Evolutionary conservation across 2,888 invertebrate species (phyloP).

Genomic region (Drosophila emarginata): DNA sequence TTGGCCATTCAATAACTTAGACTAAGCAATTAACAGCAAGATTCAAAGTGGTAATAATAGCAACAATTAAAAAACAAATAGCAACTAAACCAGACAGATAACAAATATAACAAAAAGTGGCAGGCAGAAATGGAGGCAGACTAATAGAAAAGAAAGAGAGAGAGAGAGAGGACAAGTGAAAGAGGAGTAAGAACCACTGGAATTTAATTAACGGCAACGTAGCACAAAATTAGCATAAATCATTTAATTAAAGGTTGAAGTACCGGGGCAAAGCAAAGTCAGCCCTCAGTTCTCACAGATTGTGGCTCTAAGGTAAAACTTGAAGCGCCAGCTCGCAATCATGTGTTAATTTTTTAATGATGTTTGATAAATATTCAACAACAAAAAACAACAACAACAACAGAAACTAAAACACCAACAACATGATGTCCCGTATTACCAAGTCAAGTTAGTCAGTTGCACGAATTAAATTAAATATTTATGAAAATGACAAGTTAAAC

Average conservation of each 20-base stretch:
- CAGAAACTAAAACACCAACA: not conserved
- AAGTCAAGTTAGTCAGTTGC: not conserved
- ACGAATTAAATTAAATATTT: conserved; percentile 4
- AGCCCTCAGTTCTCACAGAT: not conserved
- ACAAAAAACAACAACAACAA: no score
- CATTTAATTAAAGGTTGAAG: conserved; percentile 71
- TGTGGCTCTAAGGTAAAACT: not conserved
- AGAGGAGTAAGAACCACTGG: conserved; percentile 18
- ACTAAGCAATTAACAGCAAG: conserved; percentile 46
- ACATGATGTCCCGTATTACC: not conserved
- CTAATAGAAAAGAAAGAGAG: conserved; percentile 14
- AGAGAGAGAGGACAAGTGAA: conserved; percentile 33
- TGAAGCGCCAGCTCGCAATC: conserved; percentile 32
- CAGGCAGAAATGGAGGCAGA: no score
- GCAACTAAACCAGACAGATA: conserved; percentile 18
- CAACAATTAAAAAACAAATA: conserved; percentile 44
- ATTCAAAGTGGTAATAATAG: conserved; percentile 37
- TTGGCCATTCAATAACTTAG: conserved; percentile 22
- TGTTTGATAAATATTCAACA: conserved; percentile 60
- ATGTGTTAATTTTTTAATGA: conserved; percentile 73
- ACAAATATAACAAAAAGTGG: conserved; percentile 1
- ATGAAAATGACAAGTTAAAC: not conserved
- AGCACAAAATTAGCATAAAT: conserved; percentile 75
- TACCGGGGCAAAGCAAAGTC: conserved; percentile 31
- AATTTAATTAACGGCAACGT: conserved; percentile 67